A percentile compares a stretch with the other conserved stretches of the same genome.
These are phyloP conservation scores for Orthosia gracilis DNA, from an alignment of 2,888 invertebrate genomes.

Conservation along the genomic window DNA sequence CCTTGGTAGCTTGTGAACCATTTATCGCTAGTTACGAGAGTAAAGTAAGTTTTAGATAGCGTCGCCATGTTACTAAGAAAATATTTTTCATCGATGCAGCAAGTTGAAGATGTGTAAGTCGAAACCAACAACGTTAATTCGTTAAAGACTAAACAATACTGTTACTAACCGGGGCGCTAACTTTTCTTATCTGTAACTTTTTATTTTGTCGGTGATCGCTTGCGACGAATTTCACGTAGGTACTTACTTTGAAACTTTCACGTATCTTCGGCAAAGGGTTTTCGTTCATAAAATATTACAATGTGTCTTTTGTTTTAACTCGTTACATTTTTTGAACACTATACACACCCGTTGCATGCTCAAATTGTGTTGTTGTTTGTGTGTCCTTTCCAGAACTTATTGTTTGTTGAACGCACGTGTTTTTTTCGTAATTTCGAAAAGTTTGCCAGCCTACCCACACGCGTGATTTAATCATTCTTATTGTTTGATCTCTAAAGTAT, in stretches of 20 bases:
- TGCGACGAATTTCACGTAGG: background rate
- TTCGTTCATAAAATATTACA: background rate
- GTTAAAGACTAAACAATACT: background rate
- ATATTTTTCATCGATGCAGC: constrained; percentile 77
- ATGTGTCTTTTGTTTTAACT: background rate
- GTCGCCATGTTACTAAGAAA: constrained; percentile 73
- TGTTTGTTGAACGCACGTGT: background rate
- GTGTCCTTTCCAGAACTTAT: background rate
- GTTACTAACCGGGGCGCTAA: background rate
- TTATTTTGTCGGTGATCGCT: background rate
- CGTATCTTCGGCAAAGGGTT: background rate
- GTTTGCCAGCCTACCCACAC: background rate
- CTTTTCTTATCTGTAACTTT: background rate
- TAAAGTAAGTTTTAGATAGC: constrained; percentile 19
- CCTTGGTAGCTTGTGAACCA: constrained; percentile 7
- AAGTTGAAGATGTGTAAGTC: constrained; percentile 70
- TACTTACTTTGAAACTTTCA: background rate
- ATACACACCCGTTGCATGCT: background rate
- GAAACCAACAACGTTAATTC: constrained; percentile 14
- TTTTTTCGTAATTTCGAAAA: background rate
- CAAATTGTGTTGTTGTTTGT: background rate
- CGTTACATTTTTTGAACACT: background rate
- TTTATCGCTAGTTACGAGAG: background rate
- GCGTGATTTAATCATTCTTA: background rate
- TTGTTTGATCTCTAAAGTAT: background rate